Percentiles rank a stretch among this genome's conserved stretches.
These are phyloP conservation scores for Cariama cristata DNA, from an alignment of 2,113 vertebrate genomes.

Conservation along the genomic window DNA sequence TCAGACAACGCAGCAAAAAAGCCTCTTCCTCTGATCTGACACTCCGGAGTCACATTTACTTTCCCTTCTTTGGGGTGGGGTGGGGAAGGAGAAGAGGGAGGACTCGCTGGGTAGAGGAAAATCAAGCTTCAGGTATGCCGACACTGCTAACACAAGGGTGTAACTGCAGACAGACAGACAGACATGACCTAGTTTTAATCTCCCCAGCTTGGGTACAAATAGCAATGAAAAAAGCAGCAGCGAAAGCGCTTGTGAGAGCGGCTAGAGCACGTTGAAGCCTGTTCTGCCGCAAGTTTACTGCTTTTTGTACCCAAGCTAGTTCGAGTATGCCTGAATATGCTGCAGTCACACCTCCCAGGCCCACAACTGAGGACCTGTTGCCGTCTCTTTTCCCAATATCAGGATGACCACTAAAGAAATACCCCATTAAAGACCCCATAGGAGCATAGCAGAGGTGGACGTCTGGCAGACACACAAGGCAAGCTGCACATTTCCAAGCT, in stretches of 20 bases:
- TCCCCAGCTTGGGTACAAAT: not conserved
- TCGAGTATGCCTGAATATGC: accelerated
- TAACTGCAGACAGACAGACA: not conserved
- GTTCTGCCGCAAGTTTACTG: not conserved
- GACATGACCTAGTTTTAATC: not conserved
- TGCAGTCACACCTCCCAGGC: not conserved
- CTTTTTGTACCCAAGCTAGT: not conserved
- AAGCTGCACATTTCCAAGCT: not conserved
- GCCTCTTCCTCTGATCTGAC: not conserved
- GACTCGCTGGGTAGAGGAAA: not conserved
- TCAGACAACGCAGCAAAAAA: not conserved
- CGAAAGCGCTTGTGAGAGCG: accelerated
- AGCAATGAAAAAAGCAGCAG: not conserved
- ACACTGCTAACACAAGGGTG: not conserved
- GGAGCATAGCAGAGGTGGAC: too few species aligned
- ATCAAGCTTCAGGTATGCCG: not conserved
- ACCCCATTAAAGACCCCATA: not conserved
- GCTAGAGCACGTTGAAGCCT: not conserved
- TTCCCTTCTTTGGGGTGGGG: not conserved
- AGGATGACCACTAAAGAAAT: not conserved
- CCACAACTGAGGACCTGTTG: not conserved
- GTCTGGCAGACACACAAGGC: not conserved
- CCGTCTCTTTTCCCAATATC: accelerated
- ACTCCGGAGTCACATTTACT: accelerated
- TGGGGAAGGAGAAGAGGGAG: not conserved